phyloP scores from a whole-genome alignment of 1,140 invertebrate genomes.

The Penaeus japonicus region DNA sequence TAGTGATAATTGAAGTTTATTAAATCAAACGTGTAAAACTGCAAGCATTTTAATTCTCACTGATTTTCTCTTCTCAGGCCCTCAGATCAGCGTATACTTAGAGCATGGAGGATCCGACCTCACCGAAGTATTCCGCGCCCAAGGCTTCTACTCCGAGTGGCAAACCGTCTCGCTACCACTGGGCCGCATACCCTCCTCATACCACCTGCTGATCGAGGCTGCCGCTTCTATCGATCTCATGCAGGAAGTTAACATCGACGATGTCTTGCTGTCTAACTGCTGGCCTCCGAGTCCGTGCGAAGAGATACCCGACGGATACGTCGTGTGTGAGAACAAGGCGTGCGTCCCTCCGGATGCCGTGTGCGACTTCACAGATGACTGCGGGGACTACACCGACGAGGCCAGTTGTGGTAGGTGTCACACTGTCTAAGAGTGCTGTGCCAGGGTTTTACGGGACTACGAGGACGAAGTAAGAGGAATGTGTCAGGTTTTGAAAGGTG shows the following conservation, averaged over 20 bases:
- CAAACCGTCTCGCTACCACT: slow-evolving; percentile 31
- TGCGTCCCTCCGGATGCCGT: slow-evolving; percentile 32
- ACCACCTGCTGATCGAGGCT: slow-evolving; percentile 34
- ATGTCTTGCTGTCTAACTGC: slow-evolving; percentile 24
- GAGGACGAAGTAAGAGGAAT: no score
- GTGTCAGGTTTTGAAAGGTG: no score
- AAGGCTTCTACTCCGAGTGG: slow-evolving; percentile 27
- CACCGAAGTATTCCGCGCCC: slow-evolving; percentile 12
- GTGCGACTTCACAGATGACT: slow-evolving; percentile 54
- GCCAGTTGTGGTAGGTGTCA: slow-evolving; percentile 35
- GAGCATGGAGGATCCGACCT: slow-evolving; percentile 35
- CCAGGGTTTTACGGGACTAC: no score
- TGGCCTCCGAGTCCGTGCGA: not conserved
- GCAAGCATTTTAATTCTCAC: not conserved
- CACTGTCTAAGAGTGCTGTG: not conserved
- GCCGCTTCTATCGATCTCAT: not conserved
- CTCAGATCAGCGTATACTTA: slow-evolving; percentile 19
- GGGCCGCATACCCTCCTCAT: slow-evolving; percentile 23
- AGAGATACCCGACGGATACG: slow-evolving; percentile 6
- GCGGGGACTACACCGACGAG: slow-evolving; percentile 51
- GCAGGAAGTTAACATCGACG: slow-evolving; percentile 22
- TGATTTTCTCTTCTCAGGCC: not conserved
- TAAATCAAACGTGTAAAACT: no score
- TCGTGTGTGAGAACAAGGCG: slow-evolving; percentile 32
- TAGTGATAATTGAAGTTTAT: no score